Evolutionary conservation across 2,888 invertebrate genomes (phyloP), one percentile per base, ranked within the genome.

Genomic region (Lochmaea crataegi): DNA sequence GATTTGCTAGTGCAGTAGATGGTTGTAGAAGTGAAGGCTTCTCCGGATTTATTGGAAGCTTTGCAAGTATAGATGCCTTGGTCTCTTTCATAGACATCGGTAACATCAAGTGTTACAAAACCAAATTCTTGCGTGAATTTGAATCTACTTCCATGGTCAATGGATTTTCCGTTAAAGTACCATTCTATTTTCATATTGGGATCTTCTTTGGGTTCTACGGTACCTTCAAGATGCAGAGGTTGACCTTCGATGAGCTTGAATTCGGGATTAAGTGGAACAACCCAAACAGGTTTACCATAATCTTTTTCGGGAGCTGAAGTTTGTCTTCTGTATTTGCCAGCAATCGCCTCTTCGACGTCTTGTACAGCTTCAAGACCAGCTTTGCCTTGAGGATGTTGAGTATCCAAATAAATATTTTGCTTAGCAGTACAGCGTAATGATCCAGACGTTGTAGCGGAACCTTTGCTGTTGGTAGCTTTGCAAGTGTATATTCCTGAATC

Each of bases 101-200:
- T 94, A 66, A 99, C 89, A 86, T 98, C 98, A 80, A 99, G 89
- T 4, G 96, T 96, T 6, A 98, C 98, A 85, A 96, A 98, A 68
- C 99, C 99, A 85, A 98, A 98, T 84, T 99, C 99, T 84, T 94
- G 95, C 1, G 95, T 96, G 84, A 96, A 92, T 86, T 96, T 96
- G 86, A 96, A 97, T 78, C 97, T 90, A 2, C 96, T 94, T 74
- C 94, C 96, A 84, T 96, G 94, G 79, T 94, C 94, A 64, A 97
- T 87, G 45, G 93, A 90, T 87, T 96, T 96, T 65, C 96, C 96
- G 84, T 97, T 97, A 84, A 97, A 95, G 86, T 94, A 96, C 97
- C 97, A 97, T 88, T 97, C 96, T 78, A 97, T 93, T 84, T 93
- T 95, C 67, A 97, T 88, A 82, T 95, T 93, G 9, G 96, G 96